Percentiles rank a stretch among this genome's conserved stretches.
These are phyloP conservation scores for Spea hammondii DNA, from an alignment of 2,797 vertebrate species.

Conservation along the genomic window DNA sequence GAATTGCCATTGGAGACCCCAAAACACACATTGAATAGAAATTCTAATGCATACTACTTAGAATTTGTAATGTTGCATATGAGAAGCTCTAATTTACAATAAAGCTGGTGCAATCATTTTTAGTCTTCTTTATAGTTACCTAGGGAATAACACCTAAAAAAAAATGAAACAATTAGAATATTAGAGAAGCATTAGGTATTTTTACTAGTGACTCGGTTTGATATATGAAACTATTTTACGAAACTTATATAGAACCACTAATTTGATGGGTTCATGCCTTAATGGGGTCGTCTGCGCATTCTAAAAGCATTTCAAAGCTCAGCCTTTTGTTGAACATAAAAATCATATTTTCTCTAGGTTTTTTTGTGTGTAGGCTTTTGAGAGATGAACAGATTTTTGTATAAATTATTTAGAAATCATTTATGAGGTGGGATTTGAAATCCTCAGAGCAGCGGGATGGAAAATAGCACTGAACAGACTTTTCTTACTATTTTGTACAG, in stretches of 20 bases:
- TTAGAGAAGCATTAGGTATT: neutral
- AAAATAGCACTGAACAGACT: slow-evolving; percentile 30
- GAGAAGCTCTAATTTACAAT: no score
- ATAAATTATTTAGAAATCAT: slow-evolving; percentile 51
- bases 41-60: no score
- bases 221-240: slow-evolving; percentile 3
- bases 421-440: slow-evolving; percentile 47
- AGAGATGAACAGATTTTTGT: slow-evolving; percentile 46
- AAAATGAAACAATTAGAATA: neutral
- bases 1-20: no score
- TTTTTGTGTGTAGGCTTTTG: slow-evolving; percentile 25
- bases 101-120: no score
- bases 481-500: slow-evolving; percentile 9
- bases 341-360: slow-evolving; percentile 37
- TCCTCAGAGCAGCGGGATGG: slow-evolving; percentile 36
- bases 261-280: slow-evolving; percentile 14
- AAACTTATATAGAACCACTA: neutral
- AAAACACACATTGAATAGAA: no score
- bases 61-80: no score
- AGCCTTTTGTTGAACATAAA: slow-evolving; percentile 20
- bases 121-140: no score
- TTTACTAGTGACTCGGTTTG: neutral
- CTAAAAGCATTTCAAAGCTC: slow-evolving; percentile 30
- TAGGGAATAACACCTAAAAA: no score
- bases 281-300: slow-evolving; percentile 19